Conservation (phyloP, 2,888 invertebrate genomes). For the Ceraclea dissimilis region DNA sequence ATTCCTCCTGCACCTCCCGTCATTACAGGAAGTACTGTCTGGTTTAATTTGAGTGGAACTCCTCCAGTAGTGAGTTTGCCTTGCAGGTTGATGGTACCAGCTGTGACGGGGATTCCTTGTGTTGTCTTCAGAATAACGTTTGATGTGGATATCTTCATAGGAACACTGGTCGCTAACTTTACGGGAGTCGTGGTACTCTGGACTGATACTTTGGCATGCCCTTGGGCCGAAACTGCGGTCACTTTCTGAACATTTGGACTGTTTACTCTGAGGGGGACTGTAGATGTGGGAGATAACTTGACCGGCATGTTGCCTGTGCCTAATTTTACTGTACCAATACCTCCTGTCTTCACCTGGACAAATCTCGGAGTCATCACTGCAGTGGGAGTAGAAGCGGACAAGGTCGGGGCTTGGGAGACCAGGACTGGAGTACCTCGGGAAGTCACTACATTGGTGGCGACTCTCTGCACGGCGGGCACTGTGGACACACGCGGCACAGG, state of each 20-base stretch:
- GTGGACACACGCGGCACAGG: background rate
- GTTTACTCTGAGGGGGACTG: constrained; percentile 38
- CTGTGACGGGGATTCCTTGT: constrained; percentile 36
- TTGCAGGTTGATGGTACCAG: constrained; percentile 28
- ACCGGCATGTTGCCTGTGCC: constrained; percentile 30
- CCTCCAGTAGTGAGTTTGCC: constrained; percentile 31
- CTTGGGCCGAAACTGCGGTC: constrained; percentile 32
- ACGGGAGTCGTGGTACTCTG: constrained; percentile 34
- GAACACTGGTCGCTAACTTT: constrained; percentile 36
- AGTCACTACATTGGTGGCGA: constrained; percentile 35
- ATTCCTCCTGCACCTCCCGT: constrained; percentile 31
- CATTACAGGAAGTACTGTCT: constrained; percentile 36
- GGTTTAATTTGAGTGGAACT: constrained; percentile 41
- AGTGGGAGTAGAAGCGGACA: background rate
- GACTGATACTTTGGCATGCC: constrained; percentile 37
- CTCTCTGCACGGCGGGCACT: constrained; percentile 36
- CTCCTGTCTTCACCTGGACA: constrained; percentile 37
- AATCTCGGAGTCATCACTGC: constrained; percentile 26
- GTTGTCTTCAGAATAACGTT: constrained; percentile 43
- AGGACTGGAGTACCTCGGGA: constrained; percentile 34
- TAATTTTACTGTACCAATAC: constrained; percentile 34
- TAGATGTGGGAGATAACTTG: constrained; percentile 26
- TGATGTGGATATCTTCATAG: constrained; percentile 44
- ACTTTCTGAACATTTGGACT: constrained; percentile 38
- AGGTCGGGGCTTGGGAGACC: constrained; percentile 6